Evolutionary conservation across 2,797 vertebrate species (phyloP).

Genomic region (Crossoptilon crossoptilon): DNA sequence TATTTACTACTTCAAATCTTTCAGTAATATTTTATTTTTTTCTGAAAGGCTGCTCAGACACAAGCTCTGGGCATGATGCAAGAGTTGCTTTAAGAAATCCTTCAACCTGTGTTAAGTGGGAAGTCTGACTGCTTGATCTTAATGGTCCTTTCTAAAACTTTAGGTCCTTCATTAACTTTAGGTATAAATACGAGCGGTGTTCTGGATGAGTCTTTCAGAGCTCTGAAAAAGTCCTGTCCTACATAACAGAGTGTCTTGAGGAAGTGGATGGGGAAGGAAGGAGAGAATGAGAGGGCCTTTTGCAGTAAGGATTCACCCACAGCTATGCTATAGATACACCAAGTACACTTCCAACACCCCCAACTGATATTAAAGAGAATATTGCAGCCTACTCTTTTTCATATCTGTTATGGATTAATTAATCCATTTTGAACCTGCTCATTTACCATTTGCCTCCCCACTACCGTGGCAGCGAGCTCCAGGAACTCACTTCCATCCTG

Average conservation of each 20-base stretch:
- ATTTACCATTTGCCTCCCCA: background rate
- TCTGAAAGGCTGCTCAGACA: background rate
- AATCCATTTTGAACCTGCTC: background rate
- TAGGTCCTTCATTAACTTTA: background rate
- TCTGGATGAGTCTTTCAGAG: background rate
- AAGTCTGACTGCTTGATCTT: background rate
- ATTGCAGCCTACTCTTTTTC: background rate
- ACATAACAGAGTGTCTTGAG: background rate
- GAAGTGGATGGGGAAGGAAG: background rate
- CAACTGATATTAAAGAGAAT: background rate
- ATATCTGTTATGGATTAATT: background rate
- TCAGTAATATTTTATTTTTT: background rate
- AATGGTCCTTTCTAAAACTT: background rate
- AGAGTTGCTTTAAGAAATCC: background rate
- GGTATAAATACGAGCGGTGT: background rate
- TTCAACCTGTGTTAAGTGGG: background rate
- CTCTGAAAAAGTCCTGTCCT: background rate
- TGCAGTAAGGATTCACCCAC: no score
- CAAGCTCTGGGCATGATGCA: background rate
- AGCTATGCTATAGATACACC: no score
- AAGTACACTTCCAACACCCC: background rate
- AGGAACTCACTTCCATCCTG: background rate
- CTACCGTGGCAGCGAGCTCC: background rate
- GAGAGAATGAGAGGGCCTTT: background rate
- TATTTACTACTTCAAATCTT: background rate